Evolutionary conservation across 2,888 invertebrate genomes (phyloP), one percentile per base, ranked within the genome.

Genomic region (Scaptomyza tumidula): DNA sequence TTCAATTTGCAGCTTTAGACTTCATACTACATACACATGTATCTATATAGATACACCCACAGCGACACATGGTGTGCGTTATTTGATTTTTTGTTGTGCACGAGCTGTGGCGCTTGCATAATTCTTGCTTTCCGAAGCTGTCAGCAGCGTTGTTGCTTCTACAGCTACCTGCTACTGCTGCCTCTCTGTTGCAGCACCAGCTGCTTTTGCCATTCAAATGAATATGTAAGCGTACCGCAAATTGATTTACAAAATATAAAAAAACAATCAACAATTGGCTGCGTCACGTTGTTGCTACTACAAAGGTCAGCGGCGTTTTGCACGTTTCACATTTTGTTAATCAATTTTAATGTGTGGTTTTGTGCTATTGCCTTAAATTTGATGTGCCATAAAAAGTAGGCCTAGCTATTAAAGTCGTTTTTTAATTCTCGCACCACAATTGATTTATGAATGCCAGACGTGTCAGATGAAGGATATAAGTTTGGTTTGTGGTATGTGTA

Each of bases 141-240:
- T 81, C 86, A 80, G 82, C 81, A 58, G 46, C 68, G 31, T 44
- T 57, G 55, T 41, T 69, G 37, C 31, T 63, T 55, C 44, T 67
- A 60, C 41, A 59, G 46, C 54, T 54, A 58, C 43, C 43, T 79
- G 78, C 79, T 76, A 76, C 86, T 84, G 84, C 67, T 80, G 16
- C 27, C 33, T 6, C 33, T 33, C 49, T 65, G 67, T 31, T 61
- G 50, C 55, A 52, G 60, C 48, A 73, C 78, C 81, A 78, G 81
- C 86, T 85, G 84, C 68, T 82, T 80, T 84, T 85, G 87, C 80
- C 87, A 86, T 78, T 85, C 80, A 85, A 86, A 85, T 84, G 82
- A 80, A 84, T 82, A 80, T 72, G 86, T 83, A 66, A 78, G 75
- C 68, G 69, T 78, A 63, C 79, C 74, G 54, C 65, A 61, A 64